Evolutionary conservation across 2,888 invertebrate genomes (phyloP).

Genomic region (Liodrosophila aerea): DNA sequence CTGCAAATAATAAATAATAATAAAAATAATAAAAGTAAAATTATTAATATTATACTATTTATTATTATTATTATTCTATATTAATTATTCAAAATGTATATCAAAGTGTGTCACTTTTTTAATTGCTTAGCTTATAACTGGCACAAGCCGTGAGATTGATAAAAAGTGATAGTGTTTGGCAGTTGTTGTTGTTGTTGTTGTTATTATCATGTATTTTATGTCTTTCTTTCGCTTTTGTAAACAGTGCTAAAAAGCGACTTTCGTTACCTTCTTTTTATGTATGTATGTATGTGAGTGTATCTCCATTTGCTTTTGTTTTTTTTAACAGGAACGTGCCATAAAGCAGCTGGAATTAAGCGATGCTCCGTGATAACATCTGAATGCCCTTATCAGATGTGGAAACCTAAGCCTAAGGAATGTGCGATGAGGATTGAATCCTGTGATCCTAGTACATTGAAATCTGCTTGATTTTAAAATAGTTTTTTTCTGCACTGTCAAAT

Average conservation of each 20-base stretch:
- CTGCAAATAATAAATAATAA: too few relatives aligned
- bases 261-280: slow-evolving; percentile 37
- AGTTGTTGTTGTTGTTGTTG: slow-evolving; percentile 16
- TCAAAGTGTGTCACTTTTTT: slow-evolving; percentile 40
- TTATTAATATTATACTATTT: too few relatives aligned
- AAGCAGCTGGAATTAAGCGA: slow-evolving; percentile 17
- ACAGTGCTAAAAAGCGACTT: slow-evolving; percentile 49
- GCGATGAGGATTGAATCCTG: too few relatives aligned
- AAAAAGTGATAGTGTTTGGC: slow-evolving; percentile 60
- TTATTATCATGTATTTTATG: slow-evolving; percentile 37
- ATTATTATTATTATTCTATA: too few relatives aligned
- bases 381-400: too few relatives aligned
- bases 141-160: slow-evolving; percentile 28
- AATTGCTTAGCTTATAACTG: slow-evolving; percentile 15
- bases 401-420: too few relatives aligned
- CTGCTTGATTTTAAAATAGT: too few relatives aligned
- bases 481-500: too few relatives aligned
- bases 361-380: slow-evolving; percentile 11
- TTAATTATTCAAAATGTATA: too few relatives aligned
- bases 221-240: slow-evolving; percentile 34
- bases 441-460: too few relatives aligned
- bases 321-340: slow-evolving; percentile 52
- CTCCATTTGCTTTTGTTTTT: slow-evolving; percentile 48
- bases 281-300: slow-evolving; percentile 9
- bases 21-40: too few relatives aligned